phyloP scores from a whole-genome alignment of 1,140 invertebrate species.

The Idris sp. region DNA sequence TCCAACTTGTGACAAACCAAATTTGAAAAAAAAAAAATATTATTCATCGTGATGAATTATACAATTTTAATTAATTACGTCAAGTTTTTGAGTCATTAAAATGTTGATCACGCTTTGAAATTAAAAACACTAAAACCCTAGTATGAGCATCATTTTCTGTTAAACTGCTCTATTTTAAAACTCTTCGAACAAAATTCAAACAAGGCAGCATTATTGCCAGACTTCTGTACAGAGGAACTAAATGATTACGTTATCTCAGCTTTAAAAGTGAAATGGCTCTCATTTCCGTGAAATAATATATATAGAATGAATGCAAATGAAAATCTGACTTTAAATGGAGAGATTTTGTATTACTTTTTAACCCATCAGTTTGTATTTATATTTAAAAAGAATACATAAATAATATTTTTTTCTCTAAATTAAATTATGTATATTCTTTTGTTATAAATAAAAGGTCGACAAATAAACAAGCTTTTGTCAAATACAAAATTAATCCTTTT shows the following conservation, averaged over 20 bases:
- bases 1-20: too few species aligned
- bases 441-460: too few species aligned
- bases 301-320: conserved; percentile 18
- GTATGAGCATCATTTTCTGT: conserved; percentile 31
- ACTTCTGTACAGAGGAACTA: conserved; percentile 42
- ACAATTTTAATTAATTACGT: conserved; percentile 7
- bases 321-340: not conserved
- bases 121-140: conserved; percentile 35
- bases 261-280: conserved; percentile 44
- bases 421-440: too few species aligned
- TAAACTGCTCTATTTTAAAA: conserved; percentile 38
- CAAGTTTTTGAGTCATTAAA: conserved; percentile 10
- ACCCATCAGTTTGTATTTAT: too few species aligned
- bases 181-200: conserved; percentile 40
- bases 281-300: conserved; percentile 33
- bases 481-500: too few species aligned
- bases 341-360: too few species aligned
- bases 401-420: too few species aligned
- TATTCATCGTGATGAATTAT: too few species aligned
- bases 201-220: conserved; percentile 27
- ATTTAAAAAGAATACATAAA: too few species aligned
- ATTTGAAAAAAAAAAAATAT: not conserved
- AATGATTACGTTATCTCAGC: conserved; percentile 52
- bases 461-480: too few species aligned
- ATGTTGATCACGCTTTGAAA: conserved; percentile 8